These are phyloP conservation scores for Hypsibius dujardini DNA, from an alignment of 1,140 invertebrate species.

Conservation along the genomic window DNA sequence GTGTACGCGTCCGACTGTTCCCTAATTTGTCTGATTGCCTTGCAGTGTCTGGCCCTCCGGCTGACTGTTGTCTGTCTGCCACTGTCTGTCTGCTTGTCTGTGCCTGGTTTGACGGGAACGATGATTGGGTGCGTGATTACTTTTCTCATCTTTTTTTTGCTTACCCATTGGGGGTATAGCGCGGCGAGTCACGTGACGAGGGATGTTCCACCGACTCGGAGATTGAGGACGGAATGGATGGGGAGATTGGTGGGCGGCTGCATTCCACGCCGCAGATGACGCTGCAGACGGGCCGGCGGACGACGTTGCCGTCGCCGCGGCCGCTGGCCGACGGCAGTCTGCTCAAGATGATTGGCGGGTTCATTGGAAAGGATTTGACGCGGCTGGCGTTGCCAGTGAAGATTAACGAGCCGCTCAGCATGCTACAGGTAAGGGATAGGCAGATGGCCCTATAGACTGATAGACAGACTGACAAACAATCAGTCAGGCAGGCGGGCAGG, in stretches of 20 bases:
- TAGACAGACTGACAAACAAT: too few relatives aligned
- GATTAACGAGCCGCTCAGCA: constrained; percentile 67
- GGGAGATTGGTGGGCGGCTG: neutral
- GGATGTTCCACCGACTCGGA: constrained; percentile 11
- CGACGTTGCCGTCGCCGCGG: constrained; percentile 48
- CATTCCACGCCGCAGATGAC: neutral
- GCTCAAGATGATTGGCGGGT: constrained; percentile 61
- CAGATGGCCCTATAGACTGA: too few relatives aligned
- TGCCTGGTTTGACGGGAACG: too few relatives aligned
- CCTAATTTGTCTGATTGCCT: too few relatives aligned
- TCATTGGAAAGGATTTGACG: constrained; percentile 68
- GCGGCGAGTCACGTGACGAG: neutral
- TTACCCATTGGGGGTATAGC: too few relatives aligned
- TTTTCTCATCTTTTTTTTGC: too few relatives aligned
- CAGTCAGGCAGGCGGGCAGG: too few relatives aligned
- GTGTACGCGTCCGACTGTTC: too few relatives aligned
- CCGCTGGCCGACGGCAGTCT: constrained; percentile 54
- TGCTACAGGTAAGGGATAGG: constrained; percentile 39
- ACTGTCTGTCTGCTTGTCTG: too few relatives aligned
- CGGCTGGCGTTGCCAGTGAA: constrained; percentile 61
- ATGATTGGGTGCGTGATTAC: too few relatives aligned
- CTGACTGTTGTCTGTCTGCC: too few relatives aligned
- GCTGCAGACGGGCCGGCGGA: constrained; percentile 44
- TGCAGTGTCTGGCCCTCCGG: too few relatives aligned
- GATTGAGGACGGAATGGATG: neutral